Base-by-base conservation (phyloP, 2,113 vertebrate genomes). In the Hepsetus odoe region DNA sequence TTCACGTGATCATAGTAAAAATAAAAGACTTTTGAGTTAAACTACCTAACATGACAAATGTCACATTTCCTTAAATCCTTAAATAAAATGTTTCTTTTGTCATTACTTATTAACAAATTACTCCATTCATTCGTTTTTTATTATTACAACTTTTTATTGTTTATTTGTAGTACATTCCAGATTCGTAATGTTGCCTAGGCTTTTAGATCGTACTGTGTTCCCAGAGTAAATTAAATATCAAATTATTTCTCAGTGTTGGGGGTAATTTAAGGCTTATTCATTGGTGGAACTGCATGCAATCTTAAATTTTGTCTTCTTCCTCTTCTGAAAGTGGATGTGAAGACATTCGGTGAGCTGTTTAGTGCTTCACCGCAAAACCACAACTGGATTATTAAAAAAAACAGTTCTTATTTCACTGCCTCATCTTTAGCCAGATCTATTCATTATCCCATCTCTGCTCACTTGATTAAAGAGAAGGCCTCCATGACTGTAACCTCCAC, bases 401-500 rank as follows among this genome's bases (percentile, higher is more conserved):
- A 80, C 81, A 77, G 66, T 89, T 87, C 85, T 84, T 85, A 88
- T 88, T 77, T 76, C 64, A 38, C 82, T 77, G 67, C 81, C 58
- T 70, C 22, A 62, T n/a, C 30, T 22, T 28, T 46, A 35, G 82
- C 77, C 77, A 87, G 92, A 95, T 94, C 85, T 94, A 95, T 95
- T 95, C 95, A 95, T 95, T 93, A 92, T 93, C 92, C 92, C 83
- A 93, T 94, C 93, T 93, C 75, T 38, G 91, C 91, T 91, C 91
- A 91, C 93, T 94, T 95, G 96, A 98, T 96, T 96, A 96, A 96
- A 94, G 91, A 94, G 94, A 94, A 93, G 85, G 91, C 89, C 91
- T 91, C 91, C 91, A 79, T 89, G 92, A 92, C 86, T 90, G 94
- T 92, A 92, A 90, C 89, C 89, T 85, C 82, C 90, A 90, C 94